Conservation (phyloP, 2,113 vertebrate species). For the Gymnocephalus cernua region DNA sequence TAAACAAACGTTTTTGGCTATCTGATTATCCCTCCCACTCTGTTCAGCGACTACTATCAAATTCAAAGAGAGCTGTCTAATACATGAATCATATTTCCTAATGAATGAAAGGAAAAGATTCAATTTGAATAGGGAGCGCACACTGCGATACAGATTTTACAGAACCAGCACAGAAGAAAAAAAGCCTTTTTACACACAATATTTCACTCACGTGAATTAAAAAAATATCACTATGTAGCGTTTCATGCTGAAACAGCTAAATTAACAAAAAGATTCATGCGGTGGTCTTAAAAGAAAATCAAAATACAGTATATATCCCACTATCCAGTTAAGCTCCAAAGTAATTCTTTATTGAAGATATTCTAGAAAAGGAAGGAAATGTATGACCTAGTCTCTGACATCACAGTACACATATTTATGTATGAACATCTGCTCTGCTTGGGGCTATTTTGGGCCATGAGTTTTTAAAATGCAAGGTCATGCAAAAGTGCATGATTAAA, state of each 20-base stretch:
- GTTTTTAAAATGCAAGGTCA: constrained; percentile 69
- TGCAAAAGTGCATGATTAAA: constrained; percentile 45
- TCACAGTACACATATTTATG: constrained; percentile 74
- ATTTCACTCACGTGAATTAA: neutral
- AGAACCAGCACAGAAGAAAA: neutral
- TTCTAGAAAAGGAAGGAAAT: constrained; percentile 37
- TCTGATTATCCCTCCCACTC: neutral
- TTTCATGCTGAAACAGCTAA: constrained; percentile 8
- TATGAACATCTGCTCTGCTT: constrained; percentile 79
- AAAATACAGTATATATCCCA: neutral
- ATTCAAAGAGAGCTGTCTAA: constrained; percentile 4
- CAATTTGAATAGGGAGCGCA: neutral
- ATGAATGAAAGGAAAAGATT: constrained; percentile 3
- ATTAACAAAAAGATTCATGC: neutral
- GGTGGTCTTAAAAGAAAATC: constrained; percentile 1
- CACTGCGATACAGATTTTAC: neutral
- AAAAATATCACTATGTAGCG: neutral
- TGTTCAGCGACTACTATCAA: neutral
- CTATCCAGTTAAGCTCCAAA: constrained; percentile 22
- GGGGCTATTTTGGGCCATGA: constrained; percentile 60
- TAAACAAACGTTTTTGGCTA: constrained; percentile 1
- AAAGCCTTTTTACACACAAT: neutral
- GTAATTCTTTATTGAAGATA: constrained; percentile 17
- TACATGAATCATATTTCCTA: neutral
- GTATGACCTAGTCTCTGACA: constrained; percentile 61